Base-by-base conservation (phyloP, 30 jellyfish, hydroid and myxozoan genomes). In the Hydractinia echinata region DNA sequence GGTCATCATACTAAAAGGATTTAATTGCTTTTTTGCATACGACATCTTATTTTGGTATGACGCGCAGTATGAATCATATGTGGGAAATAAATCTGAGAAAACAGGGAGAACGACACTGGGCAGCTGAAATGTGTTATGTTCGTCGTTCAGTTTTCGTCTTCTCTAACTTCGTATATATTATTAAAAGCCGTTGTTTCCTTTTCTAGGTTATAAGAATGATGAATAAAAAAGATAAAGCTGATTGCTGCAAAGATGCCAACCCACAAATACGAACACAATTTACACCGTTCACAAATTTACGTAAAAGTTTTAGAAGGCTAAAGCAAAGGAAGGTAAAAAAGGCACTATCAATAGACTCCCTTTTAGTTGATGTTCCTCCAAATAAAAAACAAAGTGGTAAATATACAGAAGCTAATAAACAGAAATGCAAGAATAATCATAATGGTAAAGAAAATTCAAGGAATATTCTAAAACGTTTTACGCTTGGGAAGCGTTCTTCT, bases 291-390 rank as follows among this genome's bases (percentile, higher is more conserved):
- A 71, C 81, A 20, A 71, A 30, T 20, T 20, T 71, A 20, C 81
- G 67, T 14, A 71, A 71, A 71, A 71, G 81, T 50, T 71, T 71
- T 71, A 71, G 60, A 71, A 30, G 81, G 60, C 61, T 71, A 14
- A 71, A 71, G 51, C 55, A 50, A 52, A 71, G 51, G 3, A 71
- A 19, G 51, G 68, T 20, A 10, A 30, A 71, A 8, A 11, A 58
- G 81, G 81, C 49, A 19, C 53, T 71, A 8, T 71, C 81, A 7
- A 58, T 58, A 7, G 81, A 71, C 49, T 71, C 81, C 7, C 11
- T 71, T 15, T 8, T 52, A 20, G 9, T 20, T 20, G 13, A 71
- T 9, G 44, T 30, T 2, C 44, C 44, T 30, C 44, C 44, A 30
- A 30, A 30, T 30, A 30, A 71, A 52, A 8, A 21, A 20, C 51